Conservation (phyloP, 2,888 invertebrate species). For the Orgyia antiqua region DNA sequence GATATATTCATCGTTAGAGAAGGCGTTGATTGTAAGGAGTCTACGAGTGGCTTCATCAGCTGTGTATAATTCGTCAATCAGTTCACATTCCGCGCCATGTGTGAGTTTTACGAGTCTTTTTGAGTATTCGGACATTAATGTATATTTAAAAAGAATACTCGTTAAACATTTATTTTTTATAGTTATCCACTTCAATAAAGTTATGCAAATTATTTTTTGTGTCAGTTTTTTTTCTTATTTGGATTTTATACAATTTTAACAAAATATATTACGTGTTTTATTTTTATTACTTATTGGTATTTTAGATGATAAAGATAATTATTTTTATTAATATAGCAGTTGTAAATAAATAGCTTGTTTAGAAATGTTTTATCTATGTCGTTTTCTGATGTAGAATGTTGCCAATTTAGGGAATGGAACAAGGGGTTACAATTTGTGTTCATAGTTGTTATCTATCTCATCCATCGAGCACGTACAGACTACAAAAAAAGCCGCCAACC, state of each 20-base stretch:
- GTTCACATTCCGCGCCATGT: conserved; percentile 22
- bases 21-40: conserved; percentile 32
- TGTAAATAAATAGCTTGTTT: conserved; percentile 1
- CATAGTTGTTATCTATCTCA: conserved; percentile 63
- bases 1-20: conserved; percentile 29
- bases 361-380: conserved; percentile 28
- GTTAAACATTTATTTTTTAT: conserved; percentile 17
- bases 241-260: conserved; percentile 10
- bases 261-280: conserved; percentile 13
- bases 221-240: conserved; percentile 18
- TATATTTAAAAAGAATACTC: conserved; percentile 16
- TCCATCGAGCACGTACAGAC: conserved; percentile 56
- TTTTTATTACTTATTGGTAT: conserved; percentile 8
- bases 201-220: conserved; percentile 14
- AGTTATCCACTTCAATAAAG: conserved; percentile 11
- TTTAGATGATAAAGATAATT: conserved; percentile 5
- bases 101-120: conserved; percentile 26
- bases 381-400: conserved; percentile 66
- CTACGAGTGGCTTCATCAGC: conserved; percentile 50
- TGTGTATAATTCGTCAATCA: conserved; percentile 46
- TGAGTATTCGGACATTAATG: conserved; percentile 19
- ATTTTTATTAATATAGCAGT: neutral
- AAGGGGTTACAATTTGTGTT: conserved; percentile 69
- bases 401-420: conserved; percentile 69
- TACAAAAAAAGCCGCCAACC: conserved; percentile 33